Conservation (phyloP, 2,888 invertebrate genomes). For the Stenoptilia bipunctidactyla region DNA sequence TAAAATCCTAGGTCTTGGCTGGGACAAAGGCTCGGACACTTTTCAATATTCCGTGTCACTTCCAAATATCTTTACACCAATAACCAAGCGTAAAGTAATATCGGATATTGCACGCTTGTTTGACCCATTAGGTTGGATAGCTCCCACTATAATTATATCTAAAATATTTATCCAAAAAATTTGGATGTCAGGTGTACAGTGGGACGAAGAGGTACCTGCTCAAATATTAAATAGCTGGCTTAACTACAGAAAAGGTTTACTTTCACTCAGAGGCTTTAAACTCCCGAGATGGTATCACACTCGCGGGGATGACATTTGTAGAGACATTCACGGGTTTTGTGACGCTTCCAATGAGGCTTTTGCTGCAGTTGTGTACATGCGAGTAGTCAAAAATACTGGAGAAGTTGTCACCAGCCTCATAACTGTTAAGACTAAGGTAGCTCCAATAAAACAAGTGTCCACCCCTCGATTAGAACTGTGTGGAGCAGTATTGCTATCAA, state of each 20-base stretch:
- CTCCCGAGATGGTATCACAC: slow-evolving; percentile 1
- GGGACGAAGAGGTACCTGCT: slow-evolving; percentile 16
- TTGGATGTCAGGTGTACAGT: slow-evolving; percentile 15
- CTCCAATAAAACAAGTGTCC: slow-evolving; percentile 1
- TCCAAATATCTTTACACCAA: slow-evolving; percentile 2
- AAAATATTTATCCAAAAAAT: slow-evolving; percentile 17
- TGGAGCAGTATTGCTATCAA: slow-evolving; percentile 9
- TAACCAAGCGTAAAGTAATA: slow-evolving; percentile 17
- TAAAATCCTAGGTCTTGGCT: slow-evolving; percentile 9
- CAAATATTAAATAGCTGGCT: slow-evolving; percentile 11
- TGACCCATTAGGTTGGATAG: slow-evolving; percentile 18
- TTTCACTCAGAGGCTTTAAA: background rate
- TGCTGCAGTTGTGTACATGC: no score
- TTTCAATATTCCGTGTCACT: slow-evolving; percentile 9
- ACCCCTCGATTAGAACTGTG: slow-evolving; percentile 1
- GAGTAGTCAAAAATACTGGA: no score
- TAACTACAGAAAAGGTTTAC: slow-evolving; percentile 11
- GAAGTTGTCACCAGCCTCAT: no score
- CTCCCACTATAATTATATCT: slow-evolving; percentile 12
- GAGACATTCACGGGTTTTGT: slow-evolving; percentile 1
- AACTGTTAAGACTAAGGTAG: no score
- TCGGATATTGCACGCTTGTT: slow-evolving; percentile 14
- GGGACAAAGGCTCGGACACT: no score
- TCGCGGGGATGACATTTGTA: no score
- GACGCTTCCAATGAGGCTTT: background rate